A percentile compares a stretch with the other conserved stretches of the same genome.
These are phyloP conservation scores for Branchinecta lindahli DNA, from an alignment of 1,140 invertebrate genomes.

Conservation along the genomic window DNA sequence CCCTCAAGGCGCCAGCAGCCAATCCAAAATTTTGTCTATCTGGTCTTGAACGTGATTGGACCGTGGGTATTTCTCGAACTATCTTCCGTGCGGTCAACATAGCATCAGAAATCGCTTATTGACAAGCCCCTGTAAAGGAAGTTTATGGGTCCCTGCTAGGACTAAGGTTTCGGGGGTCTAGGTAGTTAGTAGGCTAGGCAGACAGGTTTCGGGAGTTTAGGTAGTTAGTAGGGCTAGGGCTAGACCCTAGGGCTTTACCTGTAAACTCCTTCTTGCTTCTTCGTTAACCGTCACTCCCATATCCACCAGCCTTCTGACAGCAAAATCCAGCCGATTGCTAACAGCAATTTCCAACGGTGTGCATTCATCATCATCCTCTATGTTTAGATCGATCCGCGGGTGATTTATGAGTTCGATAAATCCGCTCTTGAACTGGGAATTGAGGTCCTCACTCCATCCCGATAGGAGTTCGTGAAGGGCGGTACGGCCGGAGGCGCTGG, in stretches of 20 bases:
- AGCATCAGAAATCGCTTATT: no score
- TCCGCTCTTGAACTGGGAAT: not conserved
- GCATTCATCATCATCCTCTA: conserved; percentile 17
- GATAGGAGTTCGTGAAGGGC: conserved; percentile 18
- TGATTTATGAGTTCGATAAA: conserved; percentile 16
- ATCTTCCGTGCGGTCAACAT: no score
- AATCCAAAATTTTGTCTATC: no score
- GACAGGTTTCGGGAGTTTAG: no score
- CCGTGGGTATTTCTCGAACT: no score
- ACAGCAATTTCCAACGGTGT: conserved; percentile 18
- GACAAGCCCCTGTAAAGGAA: no score
- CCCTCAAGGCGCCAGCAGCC: no score
- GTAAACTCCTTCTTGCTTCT: conserved; percentile 14
- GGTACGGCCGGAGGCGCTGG: conserved; percentile 9
- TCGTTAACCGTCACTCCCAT: conserved; percentile 15
- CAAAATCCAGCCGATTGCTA: conserved; percentile 11
- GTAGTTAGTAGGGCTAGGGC: no score
- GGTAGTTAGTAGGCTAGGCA: no score
- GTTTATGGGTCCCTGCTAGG: no score
- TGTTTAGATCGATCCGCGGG: conserved; percentile 14
- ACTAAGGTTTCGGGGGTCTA: no score
- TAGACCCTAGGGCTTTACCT: conserved; percentile 1
- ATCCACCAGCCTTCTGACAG: conserved; percentile 15
- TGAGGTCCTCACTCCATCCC: conserved; percentile 14
- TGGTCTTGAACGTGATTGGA: no score